A percentile compares a stretch with the other conserved stretches of the same genome.
Conservation (phyloP, 2,888 invertebrate genomes). For the Bombyx huttoni region DNA sequence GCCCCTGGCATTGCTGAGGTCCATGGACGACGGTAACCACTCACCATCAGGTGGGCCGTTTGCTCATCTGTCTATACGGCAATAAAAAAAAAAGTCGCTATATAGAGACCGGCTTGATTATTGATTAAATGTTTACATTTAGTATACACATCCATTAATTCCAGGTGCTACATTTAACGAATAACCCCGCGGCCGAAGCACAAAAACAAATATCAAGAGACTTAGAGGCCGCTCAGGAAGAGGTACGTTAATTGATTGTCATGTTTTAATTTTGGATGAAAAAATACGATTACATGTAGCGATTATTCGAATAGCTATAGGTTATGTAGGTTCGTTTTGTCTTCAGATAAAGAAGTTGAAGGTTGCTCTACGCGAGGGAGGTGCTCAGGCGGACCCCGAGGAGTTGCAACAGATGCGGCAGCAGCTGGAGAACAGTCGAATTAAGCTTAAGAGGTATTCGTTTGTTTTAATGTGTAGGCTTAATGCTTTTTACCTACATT, state of each 20-base stretch:
- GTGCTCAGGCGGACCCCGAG: conserved; percentile 37
- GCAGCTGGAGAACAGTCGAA: conserved; percentile 75
- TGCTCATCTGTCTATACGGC: too few species aligned
- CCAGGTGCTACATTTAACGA: conserved; percentile 75
- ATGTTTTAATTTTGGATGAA: too few species aligned
- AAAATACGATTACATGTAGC: too few species aligned
- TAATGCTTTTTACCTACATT: background rate
- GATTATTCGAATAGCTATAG: too few species aligned
- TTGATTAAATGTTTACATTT: too few species aligned
- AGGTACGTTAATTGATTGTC: conserved; percentile 41
- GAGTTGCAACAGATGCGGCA: conserved; percentile 70
- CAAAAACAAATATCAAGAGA: conserved; percentile 76
- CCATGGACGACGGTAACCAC: too few species aligned
- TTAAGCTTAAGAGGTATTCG: conserved; percentile 69
- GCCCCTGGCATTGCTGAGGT: too few species aligned
- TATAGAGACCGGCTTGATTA: too few species aligned
- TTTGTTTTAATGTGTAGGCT: background rate
- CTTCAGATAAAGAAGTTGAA: conserved; percentile 73
- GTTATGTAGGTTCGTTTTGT: background rate
- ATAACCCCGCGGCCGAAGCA: conserved; percentile 82
- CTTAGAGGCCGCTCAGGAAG: conserved; percentile 79
- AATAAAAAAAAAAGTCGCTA: too few species aligned
- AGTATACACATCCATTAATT: conserved; percentile 2
- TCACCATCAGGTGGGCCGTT: too few species aligned
- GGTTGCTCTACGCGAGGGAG: conserved; percentile 54